A percentile compares a stretch with the other conserved stretches of the same genome.
Conservation (phyloP, 92 coral and sea anemone genomes). For the Bergia puertoricense region DNA sequence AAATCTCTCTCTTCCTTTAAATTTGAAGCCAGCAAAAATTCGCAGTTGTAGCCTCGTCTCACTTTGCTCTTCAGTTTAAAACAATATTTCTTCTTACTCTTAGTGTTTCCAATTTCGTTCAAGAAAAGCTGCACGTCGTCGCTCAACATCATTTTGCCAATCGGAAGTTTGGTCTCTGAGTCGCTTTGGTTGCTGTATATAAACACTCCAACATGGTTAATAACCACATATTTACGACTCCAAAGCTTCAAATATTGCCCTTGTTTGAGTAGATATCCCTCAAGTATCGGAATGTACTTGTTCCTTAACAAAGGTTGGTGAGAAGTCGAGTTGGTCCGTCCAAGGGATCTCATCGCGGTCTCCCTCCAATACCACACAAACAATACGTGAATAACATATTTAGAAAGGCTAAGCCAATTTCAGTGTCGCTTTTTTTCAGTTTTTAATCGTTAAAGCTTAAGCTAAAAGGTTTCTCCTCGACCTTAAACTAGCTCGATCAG, state of each 20-base stretch:
- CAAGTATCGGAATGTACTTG: slow-evolving; percentile 37
- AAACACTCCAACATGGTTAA: slow-evolving; percentile 41
- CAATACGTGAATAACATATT: too few species aligned
- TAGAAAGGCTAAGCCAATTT: neutral
- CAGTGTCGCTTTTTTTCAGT: neutral
- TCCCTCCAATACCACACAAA: neutral
- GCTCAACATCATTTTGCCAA: slow-evolving; percentile 34
- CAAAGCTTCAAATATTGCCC: slow-evolving; percentile 46
- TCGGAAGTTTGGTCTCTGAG: slow-evolving; percentile 38
- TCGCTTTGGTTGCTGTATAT: slow-evolving; percentile 32
- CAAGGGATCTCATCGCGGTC: slow-evolving; percentile 32
- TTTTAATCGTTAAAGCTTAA: neutral
- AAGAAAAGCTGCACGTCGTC: slow-evolving; percentile 34
- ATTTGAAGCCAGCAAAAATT: slow-evolving; percentile 26
- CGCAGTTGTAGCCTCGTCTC: slow-evolving; percentile 10
- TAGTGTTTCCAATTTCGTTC: slow-evolving; percentile 26
- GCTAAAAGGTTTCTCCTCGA: neutral
- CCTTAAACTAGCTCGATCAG: neutral
- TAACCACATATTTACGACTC: slow-evolving; percentile 47
- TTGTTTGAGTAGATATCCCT: slow-evolving; percentile 43
- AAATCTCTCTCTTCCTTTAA: slow-evolving; percentile 37
- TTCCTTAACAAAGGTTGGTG: slow-evolving; percentile 11
- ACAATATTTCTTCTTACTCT: slow-evolving; percentile 23
- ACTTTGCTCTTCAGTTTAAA: slow-evolving; percentile 33
- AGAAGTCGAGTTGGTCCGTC: neutral